Evolutionary conservation across 1,140 invertebrate genomes (phyloP).

Genomic region (Ephestia elutella): DNA sequence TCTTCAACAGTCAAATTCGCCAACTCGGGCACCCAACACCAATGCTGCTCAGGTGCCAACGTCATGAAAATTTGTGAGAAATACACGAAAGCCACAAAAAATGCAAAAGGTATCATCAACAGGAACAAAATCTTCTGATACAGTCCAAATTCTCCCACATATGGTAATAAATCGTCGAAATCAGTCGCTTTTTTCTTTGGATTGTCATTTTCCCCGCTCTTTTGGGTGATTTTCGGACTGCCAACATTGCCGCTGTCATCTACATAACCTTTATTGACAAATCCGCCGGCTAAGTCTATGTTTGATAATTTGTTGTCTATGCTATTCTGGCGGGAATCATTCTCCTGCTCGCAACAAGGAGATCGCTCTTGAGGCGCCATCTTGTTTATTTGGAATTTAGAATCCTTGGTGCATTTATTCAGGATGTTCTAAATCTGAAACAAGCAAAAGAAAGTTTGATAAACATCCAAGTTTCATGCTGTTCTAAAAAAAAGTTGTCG

Average conservation of each 20-base stretch:
- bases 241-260: conserved; percentile 42
- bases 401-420: conserved; percentile 29
- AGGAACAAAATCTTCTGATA: conserved; percentile 92
- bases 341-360: conserved; percentile 49
- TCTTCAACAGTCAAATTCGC: conserved; percentile 80
- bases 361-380: conserved; percentile 70
- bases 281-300: conserved; percentile 48
- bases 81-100: conserved; percentile 89
- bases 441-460: conserved; percentile 22
- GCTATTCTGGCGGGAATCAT: conserved; percentile 44
- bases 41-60: conserved; percentile 84
- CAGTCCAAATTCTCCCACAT: conserved; percentile 90
- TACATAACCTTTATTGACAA: conserved; percentile 51
- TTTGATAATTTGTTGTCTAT: conserved; percentile 57
- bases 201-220: conserved; percentile 26
- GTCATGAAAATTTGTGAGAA: conserved; percentile 92
- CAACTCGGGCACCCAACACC: conserved; percentile 85
- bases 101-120: conserved; percentile 89
- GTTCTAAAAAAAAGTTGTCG: too few relatives aligned
- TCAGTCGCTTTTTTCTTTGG: conserved; percentile 52
- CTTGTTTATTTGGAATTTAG: conserved; percentile 31
- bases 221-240: conserved; percentile 20
- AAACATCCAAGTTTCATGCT: too few relatives aligned
- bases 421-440: conserved; percentile 38
- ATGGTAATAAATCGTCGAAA: conserved; percentile 76